Evolutionary conservation across 2,888 invertebrate species (phyloP), one percentile per base, ranked within the genome.

Genomic region (Zaprionus obscuricornis): DNA sequence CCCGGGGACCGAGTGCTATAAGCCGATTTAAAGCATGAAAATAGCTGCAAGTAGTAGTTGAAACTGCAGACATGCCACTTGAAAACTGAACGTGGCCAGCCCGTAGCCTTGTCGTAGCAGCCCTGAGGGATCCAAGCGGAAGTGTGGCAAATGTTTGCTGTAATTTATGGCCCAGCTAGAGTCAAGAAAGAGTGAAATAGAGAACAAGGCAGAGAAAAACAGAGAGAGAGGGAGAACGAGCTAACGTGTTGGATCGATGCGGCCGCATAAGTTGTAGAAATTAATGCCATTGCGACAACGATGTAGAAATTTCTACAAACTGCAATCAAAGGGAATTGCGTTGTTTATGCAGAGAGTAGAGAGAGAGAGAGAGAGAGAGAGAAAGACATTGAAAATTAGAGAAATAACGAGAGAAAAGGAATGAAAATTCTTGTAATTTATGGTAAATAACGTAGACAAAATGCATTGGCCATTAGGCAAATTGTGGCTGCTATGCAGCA

Each of bases 121-220:
- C 31, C 65, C 36, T 34, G 18, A 42, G 58, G 46, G 52, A 24
- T 34, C 33, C 58, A 46, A 51, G 50, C 84, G 74, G 84, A 78
- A 84, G 81, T 84, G 74, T 84, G 78, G 78, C 85, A 74, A 79
- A 84, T 82, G 74, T 65, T 81, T 77, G 67, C 70, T 64, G 82
- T 72, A 85, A 82, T 85, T 81, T 81, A 85, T 85, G 66, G 57
- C 73, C 39, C n/a, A n/a, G n/a, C n/a, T n/a, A 55, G 11, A 36
- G 26, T 37, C 43, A 45, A 27, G 14, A 43, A 34, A 22, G 14
- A 8, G 14, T 36, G 20, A 6, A 33, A 8, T 5, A 24, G 31
- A 1, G 33, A 4, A 8, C 43, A 43, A 18, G 5, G 13, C 11
- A 16, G 17, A 37, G 14, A 33, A 27, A 11, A 14, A 36, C 1